Conservation (phyloP, 1,140 invertebrate species). For the Drosophila azteca region DNA sequence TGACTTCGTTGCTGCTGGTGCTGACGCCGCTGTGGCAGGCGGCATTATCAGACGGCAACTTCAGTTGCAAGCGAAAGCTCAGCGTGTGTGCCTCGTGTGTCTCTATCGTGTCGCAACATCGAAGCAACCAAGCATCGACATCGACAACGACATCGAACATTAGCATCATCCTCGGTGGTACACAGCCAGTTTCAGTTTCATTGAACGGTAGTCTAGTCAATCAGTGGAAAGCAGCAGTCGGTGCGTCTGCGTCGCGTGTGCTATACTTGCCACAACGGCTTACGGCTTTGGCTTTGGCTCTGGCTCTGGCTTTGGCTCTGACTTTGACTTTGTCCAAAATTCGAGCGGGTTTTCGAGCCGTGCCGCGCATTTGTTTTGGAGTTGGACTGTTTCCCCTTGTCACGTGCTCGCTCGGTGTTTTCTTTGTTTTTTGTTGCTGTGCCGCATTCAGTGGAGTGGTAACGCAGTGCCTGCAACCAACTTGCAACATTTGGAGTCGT, state of each 20-base stretch:
- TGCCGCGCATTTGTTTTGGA: constrained; percentile 19
- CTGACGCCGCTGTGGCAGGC: constrained; percentile 16
- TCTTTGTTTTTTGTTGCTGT: constrained; percentile 38
- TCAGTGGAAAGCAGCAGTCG: background rate
- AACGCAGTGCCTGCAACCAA: background rate
- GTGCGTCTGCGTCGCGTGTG: background rate
- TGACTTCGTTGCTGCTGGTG: constrained; percentile 17
- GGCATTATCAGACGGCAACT: constrained; percentile 75
- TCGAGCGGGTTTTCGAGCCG: constrained; percentile 5
- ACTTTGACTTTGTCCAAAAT: constrained; percentile 23
- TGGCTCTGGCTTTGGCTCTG: constrained; percentile 9
- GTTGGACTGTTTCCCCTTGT: constrained; percentile 16
- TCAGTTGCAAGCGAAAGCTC: constrained; percentile 78
- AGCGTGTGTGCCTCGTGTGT: constrained; percentile 68
- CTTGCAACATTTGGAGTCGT: constrained; percentile 12
- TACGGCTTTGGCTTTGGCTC: constrained; percentile 16
- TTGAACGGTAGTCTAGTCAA: background rate
- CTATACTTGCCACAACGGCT: background rate
- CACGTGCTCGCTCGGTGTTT: constrained; percentile 39
- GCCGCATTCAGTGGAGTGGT: constrained; percentile 16
- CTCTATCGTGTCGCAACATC: constrained; percentile 24
- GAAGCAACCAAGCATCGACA: constrained; percentile 1
- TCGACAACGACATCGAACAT: background rate
- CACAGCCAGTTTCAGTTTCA: no score
- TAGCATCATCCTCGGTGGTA: background rate